These are phyloP conservation scores for Papilio aristodemus DNA, from an alignment of 1,140 invertebrate species.

Conservation along the genomic window DNA sequence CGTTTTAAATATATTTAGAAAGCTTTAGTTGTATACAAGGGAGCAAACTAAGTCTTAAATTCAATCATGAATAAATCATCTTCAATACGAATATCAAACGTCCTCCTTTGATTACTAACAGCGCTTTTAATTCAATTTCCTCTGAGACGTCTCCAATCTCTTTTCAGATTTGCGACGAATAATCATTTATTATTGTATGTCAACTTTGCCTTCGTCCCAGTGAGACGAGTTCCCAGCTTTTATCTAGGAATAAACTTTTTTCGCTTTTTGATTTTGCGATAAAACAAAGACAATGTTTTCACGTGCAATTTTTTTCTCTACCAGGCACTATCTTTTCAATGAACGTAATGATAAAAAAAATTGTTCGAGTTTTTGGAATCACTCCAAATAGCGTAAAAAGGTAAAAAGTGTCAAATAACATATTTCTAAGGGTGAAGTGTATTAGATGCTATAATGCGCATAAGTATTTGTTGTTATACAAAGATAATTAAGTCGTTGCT, in stretches of 20 bases:
- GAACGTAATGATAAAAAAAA: not conserved
- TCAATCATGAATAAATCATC: constrained; percentile 31
- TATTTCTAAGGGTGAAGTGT: no score
- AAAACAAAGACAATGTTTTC: not conserved
- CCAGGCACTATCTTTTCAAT: constrained; percentile 4
- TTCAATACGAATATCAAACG: constrained; percentile 32
- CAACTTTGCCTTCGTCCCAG: not conserved
- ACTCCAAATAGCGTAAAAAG: no score
- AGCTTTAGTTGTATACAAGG: not conserved
- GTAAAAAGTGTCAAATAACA: no score
- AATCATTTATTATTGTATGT: constrained; percentile 31
- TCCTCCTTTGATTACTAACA: constrained; percentile 17
- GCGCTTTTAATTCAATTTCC: constrained; percentile 64
- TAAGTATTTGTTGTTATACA: no score
- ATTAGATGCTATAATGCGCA: no score
- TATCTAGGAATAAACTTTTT: not conserved
- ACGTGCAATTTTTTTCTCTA: not conserved
- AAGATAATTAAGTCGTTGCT: no score
- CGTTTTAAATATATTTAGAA: not conserved
- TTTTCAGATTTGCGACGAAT: constrained; percentile 37
- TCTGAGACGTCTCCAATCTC: constrained; percentile 45
- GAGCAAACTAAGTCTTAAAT: constrained; percentile 5
- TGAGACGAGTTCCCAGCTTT: not conserved
- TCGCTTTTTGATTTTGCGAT: not conserved
- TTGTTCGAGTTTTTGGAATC: no score